A percentile compares a stretch with the other conserved stretches of the same genome.
Conservation (phyloP, 2,888 invertebrate genomes). For the Trichopria drosophilae region DNA sequence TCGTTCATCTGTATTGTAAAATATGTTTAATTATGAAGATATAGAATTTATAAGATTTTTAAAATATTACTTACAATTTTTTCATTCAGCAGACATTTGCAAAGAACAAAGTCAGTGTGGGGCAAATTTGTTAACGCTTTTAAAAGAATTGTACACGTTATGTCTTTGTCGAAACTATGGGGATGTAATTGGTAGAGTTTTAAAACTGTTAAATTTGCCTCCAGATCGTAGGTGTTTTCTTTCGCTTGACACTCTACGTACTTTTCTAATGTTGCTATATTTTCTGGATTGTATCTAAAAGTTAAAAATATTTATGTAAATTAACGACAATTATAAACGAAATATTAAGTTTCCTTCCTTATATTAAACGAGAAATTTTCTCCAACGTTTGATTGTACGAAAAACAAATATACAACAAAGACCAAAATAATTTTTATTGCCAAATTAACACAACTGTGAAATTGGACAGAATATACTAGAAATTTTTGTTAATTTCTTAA, state of each 20-base stretch:
- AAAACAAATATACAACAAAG: not conserved
- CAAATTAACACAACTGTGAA: no score
- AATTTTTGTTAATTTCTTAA: no score
- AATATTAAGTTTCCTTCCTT: not conserved
- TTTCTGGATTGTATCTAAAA: slow-evolving; percentile 92
- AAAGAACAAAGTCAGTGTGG: slow-evolving; percentile 95
- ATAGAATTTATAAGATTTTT: slow-evolving; percentile 5
- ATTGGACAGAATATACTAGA: no score
- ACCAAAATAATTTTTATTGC: slow-evolving; percentile 7
- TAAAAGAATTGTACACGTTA: slow-evolving; percentile 86
- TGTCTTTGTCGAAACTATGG: slow-evolving; percentile 77
- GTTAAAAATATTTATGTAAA: not conserved
- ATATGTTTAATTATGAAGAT: not conserved
- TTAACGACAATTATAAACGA: slow-evolving; percentile 1
- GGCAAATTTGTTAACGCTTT: slow-evolving; percentile 97
- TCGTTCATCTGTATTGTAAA: slow-evolving; percentile 68
- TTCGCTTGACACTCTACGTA: slow-evolving; percentile 92
- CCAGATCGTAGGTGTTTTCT: slow-evolving; percentile 94
- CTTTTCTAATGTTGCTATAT: slow-evolving; percentile 83
- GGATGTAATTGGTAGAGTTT: slow-evolving; percentile 98
- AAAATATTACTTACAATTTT: slow-evolving; percentile 61
- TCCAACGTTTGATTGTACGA: not conserved
- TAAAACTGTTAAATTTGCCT: slow-evolving; percentile 94
- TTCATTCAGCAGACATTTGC: slow-evolving; percentile 92
- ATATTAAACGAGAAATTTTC: not conserved